Evolutionary conservation across 2,113 vertebrate genomes (phyloP).

Genomic region (Prionailurus viverrinus): DNA sequence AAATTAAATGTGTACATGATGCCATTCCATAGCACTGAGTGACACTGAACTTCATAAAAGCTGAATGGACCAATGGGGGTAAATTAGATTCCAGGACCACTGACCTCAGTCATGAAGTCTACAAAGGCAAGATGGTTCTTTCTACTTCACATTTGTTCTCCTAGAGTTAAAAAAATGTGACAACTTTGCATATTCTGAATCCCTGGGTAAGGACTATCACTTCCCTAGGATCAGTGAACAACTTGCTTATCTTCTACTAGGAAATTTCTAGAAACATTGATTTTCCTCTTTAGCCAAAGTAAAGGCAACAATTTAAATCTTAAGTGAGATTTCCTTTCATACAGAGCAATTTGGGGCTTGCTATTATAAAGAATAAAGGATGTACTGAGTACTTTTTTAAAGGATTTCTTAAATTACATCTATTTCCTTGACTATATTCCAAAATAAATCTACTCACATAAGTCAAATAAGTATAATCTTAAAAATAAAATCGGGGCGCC

Average conservation of each 20-base stretch:
- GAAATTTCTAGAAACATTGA: background rate
- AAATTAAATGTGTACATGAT: background rate
- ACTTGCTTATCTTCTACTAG: background rate
- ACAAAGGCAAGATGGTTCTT: background rate
- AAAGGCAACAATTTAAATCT: conserved; percentile 10
- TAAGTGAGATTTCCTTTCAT: conserved; percentile 6
- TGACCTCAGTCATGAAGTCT: background rate
- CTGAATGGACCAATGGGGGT: background rate
- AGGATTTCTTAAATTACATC: background rate
- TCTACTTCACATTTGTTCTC: background rate
- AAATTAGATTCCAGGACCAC: background rate
- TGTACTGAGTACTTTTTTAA: background rate
- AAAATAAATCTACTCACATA: background rate
- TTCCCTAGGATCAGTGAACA: background rate
- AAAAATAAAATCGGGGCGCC: conserved; percentile 3
- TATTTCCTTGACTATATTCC: background rate
- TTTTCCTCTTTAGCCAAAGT: conserved; percentile 42
- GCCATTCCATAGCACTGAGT: background rate
- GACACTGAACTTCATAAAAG: background rate
- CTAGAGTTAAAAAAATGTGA: background rate
- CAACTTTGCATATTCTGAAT: background rate
- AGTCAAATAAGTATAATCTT: background rate
- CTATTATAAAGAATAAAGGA: background rate
- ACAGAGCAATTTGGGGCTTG: background rate
- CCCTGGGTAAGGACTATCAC: background rate